A percentile compares a stretch with the other conserved stretches of the same genome.
phyloP scores from a whole-genome alignment of 2,113 vertebrate species.

The Laterallus jamaicensis region DNA sequence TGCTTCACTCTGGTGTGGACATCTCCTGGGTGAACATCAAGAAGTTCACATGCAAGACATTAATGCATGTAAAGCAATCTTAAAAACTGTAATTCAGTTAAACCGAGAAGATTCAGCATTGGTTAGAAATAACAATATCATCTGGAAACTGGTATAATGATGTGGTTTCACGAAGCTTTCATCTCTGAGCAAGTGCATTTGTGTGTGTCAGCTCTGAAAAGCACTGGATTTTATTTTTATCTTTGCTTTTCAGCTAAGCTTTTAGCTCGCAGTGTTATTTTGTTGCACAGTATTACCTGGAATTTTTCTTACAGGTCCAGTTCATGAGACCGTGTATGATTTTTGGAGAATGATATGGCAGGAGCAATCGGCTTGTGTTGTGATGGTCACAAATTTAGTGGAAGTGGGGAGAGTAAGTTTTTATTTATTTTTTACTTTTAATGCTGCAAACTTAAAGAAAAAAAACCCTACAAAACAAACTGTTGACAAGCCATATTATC shows the following conservation, averaged over 20 bases:
- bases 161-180: constrained; percentile 26
- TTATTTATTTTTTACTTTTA: background rate
- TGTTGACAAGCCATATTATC: background rate
- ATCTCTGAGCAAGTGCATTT: background rate
- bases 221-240: background rate
- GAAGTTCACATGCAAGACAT: background rate
- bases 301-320: constrained; percentile 83
- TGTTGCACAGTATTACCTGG: background rate
- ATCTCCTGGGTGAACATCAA: background rate
- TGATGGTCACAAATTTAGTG: constrained; percentile 99
- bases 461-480: background rate
- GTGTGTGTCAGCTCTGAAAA: background rate
- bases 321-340: constrained; percentile 98
- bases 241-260: background rate
- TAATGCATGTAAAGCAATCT: background rate
- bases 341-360: constrained; percentile 99
- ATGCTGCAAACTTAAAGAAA: background rate
- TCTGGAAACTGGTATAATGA: background rate
- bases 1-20: background rate
- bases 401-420: constrained; percentile 95
- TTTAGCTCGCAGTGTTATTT: background rate
- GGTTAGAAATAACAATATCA: background rate
- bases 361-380: constrained; percentile 96
- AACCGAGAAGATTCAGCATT: background rate
- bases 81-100: constrained; percentile 45